A percentile compares a stretch with the other conserved stretches of the same genome.
These are phyloP conservation scores for Coenobita brevimanus DNA, from an alignment of 1,140 invertebrate species.

Conservation along the genomic window DNA sequence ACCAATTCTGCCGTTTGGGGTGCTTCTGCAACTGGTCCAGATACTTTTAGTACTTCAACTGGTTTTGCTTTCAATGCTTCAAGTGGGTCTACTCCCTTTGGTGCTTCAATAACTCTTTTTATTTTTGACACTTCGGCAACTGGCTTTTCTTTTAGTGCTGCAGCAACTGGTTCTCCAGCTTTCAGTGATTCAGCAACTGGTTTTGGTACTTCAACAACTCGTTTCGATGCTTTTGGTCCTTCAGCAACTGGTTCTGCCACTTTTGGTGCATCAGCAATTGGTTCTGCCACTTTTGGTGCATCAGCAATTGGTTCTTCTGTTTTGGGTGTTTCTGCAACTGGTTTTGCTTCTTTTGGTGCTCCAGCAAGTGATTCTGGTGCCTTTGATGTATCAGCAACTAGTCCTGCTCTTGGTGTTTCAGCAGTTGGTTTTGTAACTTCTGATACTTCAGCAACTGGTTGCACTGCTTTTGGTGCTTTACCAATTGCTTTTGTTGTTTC, in stretches of 20 bases:
- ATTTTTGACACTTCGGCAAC: not conserved
- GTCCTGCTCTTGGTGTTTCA: slow-evolving; percentile 2
- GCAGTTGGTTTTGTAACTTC: slow-evolving; percentile 6
- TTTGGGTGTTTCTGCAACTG: not conserved
- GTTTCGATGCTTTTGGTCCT: not conserved
- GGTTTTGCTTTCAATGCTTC: too few relatives aligned
- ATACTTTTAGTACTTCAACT: not conserved
- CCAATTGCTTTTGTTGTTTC: not conserved
- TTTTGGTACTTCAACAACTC: not conserved
- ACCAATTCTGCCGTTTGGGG: not conserved
- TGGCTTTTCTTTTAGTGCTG: not conserved
- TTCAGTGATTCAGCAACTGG: not conserved
- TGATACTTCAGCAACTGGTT: not conserved
- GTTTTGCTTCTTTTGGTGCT: not conserved
- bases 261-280: not conserved
- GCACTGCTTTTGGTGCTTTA: not conserved
- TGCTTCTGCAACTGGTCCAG: not conserved
- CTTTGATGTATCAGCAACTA: not conserved
- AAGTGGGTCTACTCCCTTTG: not conserved
- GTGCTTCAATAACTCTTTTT: not conserved
- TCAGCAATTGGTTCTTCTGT: not conserved
- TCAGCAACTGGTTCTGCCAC: not conserved
- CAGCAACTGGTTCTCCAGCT: not conserved
- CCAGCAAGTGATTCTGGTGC: not conserved
- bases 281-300: not conserved